These are phyloP conservation scores for Limulus polyphemus DNA, from an alignment of 2,888 invertebrate species.

Conservation along the genomic window DNA sequence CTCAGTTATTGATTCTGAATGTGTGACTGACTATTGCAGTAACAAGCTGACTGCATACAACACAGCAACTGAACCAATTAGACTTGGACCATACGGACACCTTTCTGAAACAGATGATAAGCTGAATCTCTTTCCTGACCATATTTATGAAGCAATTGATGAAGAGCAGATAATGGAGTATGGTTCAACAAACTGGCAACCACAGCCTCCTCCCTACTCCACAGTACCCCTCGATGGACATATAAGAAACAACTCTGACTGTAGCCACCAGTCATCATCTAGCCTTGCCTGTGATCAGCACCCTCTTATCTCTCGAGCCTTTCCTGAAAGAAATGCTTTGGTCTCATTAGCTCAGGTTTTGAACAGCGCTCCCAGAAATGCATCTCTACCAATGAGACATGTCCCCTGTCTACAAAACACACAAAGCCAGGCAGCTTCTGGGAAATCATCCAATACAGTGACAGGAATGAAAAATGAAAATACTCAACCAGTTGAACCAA, in stretches of 20 bases:
- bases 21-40: no score
- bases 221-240: not conserved
- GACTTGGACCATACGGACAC: no score
- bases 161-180: not conserved
- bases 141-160: not conserved
- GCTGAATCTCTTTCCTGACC: not conserved
- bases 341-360: conserved; percentile 1
- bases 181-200: not conserved
- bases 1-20: no score
- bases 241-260: not conserved
- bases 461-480: not conserved
- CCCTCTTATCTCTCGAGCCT: not conserved
- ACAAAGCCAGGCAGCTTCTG: not conserved
- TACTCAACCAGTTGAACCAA: not conserved
- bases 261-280: not conserved
- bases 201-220: not conserved
- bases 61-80: no score
- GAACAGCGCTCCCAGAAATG: not conserved
- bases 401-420: not conserved
- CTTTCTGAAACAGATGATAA: no score
- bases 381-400: not conserved
- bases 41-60: no score
- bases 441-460: no score
- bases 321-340: not conserved
- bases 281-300: conserved; percentile 1